Evolutionary conservation across 1,140 invertebrate genomes (phyloP), one percentile per base, ranked within the genome.

Genomic region (Brachionus calyciflorus): DNA sequence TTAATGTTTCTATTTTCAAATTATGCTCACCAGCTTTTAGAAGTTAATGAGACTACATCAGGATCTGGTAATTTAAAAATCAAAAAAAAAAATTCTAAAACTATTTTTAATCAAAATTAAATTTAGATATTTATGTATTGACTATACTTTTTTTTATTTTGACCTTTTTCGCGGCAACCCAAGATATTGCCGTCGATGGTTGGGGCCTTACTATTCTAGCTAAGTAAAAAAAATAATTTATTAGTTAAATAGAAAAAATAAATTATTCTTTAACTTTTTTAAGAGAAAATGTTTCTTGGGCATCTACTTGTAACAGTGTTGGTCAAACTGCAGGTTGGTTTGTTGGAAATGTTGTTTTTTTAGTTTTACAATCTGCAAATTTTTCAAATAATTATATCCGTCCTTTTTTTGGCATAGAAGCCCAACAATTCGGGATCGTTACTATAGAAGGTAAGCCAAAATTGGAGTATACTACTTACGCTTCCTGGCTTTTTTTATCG

Each of bases 291-390:
- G 94, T 99, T 33, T 94, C 93, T n/a, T 95, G 98, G 87, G 96
- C 96, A 7, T 98, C 95, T 10, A 98, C 96, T 0, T 99, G 97
- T 83, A 99, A 99, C 82, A 92, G 92, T 80, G 94, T 99, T 10
- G 96, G 97, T n/a, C 96, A 99, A 87, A 99, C 95, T 0, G 92
- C 93, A 73, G 97, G 97, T 1, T 97, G 93, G 85, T 98, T 98
- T 82, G 85, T 99, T 1, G 96, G 97, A 40, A 98, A 98, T 87
- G 93, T 98, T 5, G 86, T 97, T 12, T 99, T 99, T 83, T 90
- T 99, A 81, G 93, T 95, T 0, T 84, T 99, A 17, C 95, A 99
- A 85, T 98, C 96, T 5, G 87, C 92, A 37, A 91, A 93, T 81
- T 98, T 99, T 86, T 44, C 49, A 26, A 41, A 78, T 41, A 41